Base-by-base conservation (phyloP, 2,113 vertebrate genomes). In the Leucoraja erinaceus region DNA sequence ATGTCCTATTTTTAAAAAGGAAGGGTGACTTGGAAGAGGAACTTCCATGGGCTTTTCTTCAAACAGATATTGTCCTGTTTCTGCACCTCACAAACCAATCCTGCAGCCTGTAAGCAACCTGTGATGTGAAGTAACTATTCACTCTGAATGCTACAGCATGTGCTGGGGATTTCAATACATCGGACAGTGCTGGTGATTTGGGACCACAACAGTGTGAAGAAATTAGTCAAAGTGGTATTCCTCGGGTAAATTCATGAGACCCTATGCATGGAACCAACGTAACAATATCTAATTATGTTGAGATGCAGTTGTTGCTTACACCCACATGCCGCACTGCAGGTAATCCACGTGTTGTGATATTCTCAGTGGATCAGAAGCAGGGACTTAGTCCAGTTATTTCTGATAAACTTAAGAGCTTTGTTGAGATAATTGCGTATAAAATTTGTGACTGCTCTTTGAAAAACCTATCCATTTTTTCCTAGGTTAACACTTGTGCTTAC, bases 401-500 rank as follows among this genome's bases (percentile, higher is more conserved):
- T 25, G 54, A 28, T 54, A 81, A 47, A 81, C 4, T 81, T 81
- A 20, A 47, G 78, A 22, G 78, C 12, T 38, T 2, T 33, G 25
- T 16, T 63, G 11, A 93, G 72, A 47, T 47, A 72, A 28, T 93
- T 72, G 68, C 14, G 77, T 77, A 22, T 77, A n/a, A 25, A 59
- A 25, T 14, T 77, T 47, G 72, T 78, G 18, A 33, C 11, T 25
- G 47, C 33, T n/a, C 56, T 1, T 63, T 93, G 72, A 76, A 56
- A 54, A 18, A 4, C 28, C 72, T 93, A 1, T 79, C 0, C 93
- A 91, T 63, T 90, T 93, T 47, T 93, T 93, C 33, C 56, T 94
- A 99, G 99, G 99, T 99, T 93, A 99, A 97, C 96, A 99, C 98
- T 0, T 99, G 98, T 94, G 98, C 98, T 0, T 99, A 99, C 90